A percentile compares a stretch with the other conserved stretches of the same genome.
Conservation (phyloP, 2,797 vertebrate genomes). For the Chelidonichthys spinosus region DNA sequence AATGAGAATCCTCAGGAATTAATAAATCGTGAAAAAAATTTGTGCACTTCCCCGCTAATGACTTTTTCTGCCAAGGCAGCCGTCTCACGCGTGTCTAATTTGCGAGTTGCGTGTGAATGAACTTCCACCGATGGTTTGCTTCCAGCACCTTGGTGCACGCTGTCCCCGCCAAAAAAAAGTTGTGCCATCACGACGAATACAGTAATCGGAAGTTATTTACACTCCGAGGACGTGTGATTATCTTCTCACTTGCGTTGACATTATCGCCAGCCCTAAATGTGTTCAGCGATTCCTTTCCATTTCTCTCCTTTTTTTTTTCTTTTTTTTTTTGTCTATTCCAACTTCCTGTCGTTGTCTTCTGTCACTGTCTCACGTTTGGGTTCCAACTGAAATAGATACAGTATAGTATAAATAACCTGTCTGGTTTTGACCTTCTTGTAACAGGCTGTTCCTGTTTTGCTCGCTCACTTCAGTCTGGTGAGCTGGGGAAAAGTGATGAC, state of each 20-base stretch:
- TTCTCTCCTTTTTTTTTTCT: not conserved
- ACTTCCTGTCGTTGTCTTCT: not conserved
- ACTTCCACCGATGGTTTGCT: constrained; percentile 33
- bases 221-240: constrained; percentile 30
- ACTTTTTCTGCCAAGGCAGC: constrained; percentile 31
- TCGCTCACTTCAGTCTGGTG: constrained; percentile 13
- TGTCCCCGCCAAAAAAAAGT: constrained; percentile 41
- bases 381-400: constrained; percentile 32
- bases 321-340: not conserved
- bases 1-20: constrained; percentile 40
- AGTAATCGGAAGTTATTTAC: constrained; percentile 62
- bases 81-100: constrained; percentile 45
- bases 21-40: constrained; percentile 26
- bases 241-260: constrained; percentile 38
- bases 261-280: constrained; percentile 27
- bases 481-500: constrained; percentile 32
- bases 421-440: constrained; percentile 38
- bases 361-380: constrained; percentile 1
- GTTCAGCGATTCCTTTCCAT: constrained; percentile 11
- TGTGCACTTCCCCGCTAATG: constrained; percentile 36
- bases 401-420: constrained; percentile 2
- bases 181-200: constrained; percentile 44
- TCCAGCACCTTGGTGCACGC: constrained; percentile 27
- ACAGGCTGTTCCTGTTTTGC: constrained; percentile 6
- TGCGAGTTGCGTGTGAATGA: constrained; percentile 43